Conservation (phyloP, 2,797 vertebrate species). For the Xiphorhynchus erythropygius region DNA sequence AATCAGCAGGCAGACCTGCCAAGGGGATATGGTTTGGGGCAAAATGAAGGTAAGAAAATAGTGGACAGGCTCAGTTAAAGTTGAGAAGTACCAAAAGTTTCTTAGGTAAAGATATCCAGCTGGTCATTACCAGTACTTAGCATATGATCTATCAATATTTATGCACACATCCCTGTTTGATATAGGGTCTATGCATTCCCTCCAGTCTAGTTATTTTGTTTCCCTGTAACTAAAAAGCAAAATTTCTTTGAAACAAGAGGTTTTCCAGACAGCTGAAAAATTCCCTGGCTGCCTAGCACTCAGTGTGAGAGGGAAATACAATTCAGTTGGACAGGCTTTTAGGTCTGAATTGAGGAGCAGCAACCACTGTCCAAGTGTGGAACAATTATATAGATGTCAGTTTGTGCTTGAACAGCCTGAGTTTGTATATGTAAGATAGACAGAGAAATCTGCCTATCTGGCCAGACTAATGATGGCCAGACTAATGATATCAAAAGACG, state of each 20-base stretch:
- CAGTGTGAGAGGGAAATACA: background rate
- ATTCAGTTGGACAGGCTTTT: background rate
- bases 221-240: background rate
- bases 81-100: background rate
- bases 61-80: background rate
- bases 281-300: background rate
- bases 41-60: background rate
- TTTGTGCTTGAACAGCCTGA: background rate
- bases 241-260: background rate
- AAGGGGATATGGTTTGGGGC: background rate
- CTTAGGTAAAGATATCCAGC: background rate
- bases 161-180: background rate
- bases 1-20: background rate
- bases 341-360: background rate
- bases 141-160: background rate
- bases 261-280: background rate
- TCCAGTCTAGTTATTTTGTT: background rate
- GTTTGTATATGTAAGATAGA: background rate
- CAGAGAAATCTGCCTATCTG: background rate
- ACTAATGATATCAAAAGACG: background rate
- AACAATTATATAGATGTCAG: background rate
- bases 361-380: background rate
- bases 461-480: background rate
- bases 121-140: background rate
- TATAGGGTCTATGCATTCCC: background rate